Evolutionary conservation across 2,113 vertebrate species (phyloP), one percentile per base, ranked within the genome.

Genomic region (Brienomyrus longianalis): DNA sequence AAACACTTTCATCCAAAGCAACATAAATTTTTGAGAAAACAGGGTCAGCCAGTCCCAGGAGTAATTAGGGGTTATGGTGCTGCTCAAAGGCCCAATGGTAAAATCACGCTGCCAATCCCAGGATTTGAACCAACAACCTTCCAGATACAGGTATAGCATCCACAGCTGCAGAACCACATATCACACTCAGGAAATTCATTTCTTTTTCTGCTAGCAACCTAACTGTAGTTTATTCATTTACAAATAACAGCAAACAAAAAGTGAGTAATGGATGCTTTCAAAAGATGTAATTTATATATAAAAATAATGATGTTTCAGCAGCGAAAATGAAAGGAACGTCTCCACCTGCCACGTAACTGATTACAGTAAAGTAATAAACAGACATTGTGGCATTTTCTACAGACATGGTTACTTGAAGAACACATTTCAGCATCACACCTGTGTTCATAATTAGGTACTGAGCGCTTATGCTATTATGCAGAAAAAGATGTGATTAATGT

Each of bases 281-380:
- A 43, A 43, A 17, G 74, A 80, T 43, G 74, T 80, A 80, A 80
- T 80, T 80, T 80, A 80, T 80, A 80, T 80, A 80, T 80, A 43
- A 80, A 80, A 80, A 17, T 80, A 43, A 80, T 80, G 74, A 43
- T 19, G 66, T 80, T 80, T 43, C 35, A 80, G 74, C 35, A 80
- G 74, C 11, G 13, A 80, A 80, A 80, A 80, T 80, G 74, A 80
- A 39, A 80, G 35, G 31, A 80, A 80, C 35, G 4, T 39, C 74
- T 80, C 74, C 35, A 80, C 74, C 31, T 80, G 74, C 5, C 31
- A 80, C 4, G n/a, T 43, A 80, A 80, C 74, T 80, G 74, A 80
- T 80, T 80, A 80, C 15, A 80, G 74, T 5, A 17, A 5, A 43
- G 35, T 39, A 43, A 80, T 43, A 43, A 43, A 80, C 9, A 70